Conservation (phyloP, 2,888 invertebrate genomes). For the Sinelater perroti region DNA sequence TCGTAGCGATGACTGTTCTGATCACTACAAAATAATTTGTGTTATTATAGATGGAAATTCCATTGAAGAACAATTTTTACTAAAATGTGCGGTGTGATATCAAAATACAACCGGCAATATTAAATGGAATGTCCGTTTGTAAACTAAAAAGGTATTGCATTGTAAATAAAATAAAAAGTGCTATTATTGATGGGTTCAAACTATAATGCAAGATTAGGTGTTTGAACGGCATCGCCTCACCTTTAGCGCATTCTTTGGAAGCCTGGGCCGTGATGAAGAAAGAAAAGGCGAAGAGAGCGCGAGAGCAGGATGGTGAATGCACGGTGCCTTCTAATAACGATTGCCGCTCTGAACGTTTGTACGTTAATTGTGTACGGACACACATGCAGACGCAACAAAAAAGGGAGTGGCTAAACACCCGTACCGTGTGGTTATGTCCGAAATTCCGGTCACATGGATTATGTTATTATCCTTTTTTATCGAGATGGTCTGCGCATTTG, state of each 20-base stretch:
- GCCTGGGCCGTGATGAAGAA: no score
- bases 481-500: conserved; percentile 36
- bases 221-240: conserved; percentile 5
- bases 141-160: no score
- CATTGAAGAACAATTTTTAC: no score
- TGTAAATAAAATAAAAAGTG: no score
- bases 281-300: conserved; percentile 27
- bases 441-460: conserved; percentile 43
- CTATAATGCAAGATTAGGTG: no score
- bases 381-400: conserved; percentile 41
- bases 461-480: conserved; percentile 42
- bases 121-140: no score
- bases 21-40: no score
- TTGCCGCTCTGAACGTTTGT: conserved; percentile 43
- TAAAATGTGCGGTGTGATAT: no score
- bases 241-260: conserved; percentile 23
- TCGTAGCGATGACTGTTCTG: no score
- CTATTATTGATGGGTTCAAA: no score
- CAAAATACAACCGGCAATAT: no score
- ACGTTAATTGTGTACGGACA: conserved; percentile 44
- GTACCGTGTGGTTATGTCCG: conserved; percentile 40
- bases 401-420: conserved; percentile 40
- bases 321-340: conserved; percentile 43
- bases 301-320: conserved; percentile 40
- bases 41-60: no score